These are phyloP conservation scores for Anastatus disparis DNA, from an alignment of 1,140 invertebrate genomes.

Conservation along the genomic window DNA sequence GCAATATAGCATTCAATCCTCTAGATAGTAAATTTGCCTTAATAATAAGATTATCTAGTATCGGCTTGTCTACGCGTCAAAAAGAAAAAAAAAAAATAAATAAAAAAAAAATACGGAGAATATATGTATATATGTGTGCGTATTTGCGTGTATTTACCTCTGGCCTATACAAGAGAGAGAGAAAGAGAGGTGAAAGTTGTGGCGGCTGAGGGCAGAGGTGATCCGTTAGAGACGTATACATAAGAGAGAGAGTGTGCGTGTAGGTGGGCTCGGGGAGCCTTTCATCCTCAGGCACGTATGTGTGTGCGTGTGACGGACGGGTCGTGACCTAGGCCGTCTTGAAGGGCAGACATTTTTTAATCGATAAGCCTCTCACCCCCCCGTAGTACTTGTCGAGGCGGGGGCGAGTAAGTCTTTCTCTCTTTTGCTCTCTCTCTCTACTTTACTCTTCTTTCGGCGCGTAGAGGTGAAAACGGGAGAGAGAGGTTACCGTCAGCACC, in stretches of 20 bases:
- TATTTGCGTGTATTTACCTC: too few relatives aligned
- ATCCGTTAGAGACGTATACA: too few relatives aligned
- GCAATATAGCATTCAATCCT: too few relatives aligned
- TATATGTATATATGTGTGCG: too few relatives aligned
- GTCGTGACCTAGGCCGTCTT: conserved; percentile 67
- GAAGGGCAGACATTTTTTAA: conserved; percentile 69
- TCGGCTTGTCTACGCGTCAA: too few relatives aligned
- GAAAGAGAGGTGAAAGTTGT: too few relatives aligned
- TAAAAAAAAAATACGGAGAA: too few relatives aligned
- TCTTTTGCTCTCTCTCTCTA: conserved; percentile 29
- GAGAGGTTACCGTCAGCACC: conserved; percentile 27
- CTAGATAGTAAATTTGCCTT: too few relatives aligned
- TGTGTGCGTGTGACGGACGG: conserved; percentile 59
- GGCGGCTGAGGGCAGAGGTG: not conserved
- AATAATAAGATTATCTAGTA: too few relatives aligned
- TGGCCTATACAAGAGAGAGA: too few relatives aligned
- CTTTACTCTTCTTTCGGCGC: conserved; percentile 37
- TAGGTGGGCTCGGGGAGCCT: not conserved
- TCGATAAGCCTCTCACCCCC: conserved; percentile 59
- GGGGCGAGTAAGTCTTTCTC: conserved; percentile 27
- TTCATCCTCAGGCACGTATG: not conserved
- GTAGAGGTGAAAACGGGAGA: conserved; percentile 32
- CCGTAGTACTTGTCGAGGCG: conserved; percentile 18
- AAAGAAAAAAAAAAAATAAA: too few relatives aligned
- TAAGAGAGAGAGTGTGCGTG: not conserved